Evolutionary conservation across 2,797 vertebrate genomes (phyloP).

Genomic region (Lagodon rhomboides): DNA sequence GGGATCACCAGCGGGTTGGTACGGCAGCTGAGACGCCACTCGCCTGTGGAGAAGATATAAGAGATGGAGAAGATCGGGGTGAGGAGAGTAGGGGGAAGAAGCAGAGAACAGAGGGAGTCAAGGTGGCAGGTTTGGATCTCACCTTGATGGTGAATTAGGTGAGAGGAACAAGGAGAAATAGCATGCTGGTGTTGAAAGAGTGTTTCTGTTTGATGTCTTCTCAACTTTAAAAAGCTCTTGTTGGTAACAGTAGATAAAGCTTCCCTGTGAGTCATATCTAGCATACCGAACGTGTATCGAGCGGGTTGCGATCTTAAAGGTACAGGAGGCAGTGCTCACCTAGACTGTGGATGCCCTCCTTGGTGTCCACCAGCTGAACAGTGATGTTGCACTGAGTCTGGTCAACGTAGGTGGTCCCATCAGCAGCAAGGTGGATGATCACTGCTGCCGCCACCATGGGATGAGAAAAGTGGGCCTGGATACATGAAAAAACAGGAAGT

Average conservation of each 20-base stretch:
- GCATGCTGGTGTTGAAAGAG: slow-evolving; percentile 13
- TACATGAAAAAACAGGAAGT: slow-evolving; percentile 8
- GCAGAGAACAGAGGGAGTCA: neutral
- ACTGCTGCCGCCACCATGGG: slow-evolving; percentile 97
- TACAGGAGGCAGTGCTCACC: slow-evolving; percentile 78
- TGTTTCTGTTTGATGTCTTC: neutral
- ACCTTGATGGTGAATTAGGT: slow-evolving; percentile 5
- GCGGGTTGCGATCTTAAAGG: slow-evolving; percentile 6
- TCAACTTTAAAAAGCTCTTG: neutral
- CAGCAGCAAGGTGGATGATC: slow-evolving; percentile 94
- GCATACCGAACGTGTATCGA: slow-evolving; percentile 4
- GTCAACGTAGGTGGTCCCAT: slow-evolving; percentile 92
- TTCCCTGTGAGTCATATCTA: slow-evolving; percentile 12
- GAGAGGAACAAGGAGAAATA: slow-evolving; percentile 10
- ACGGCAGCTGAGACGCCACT: slow-evolving; percentile 96
- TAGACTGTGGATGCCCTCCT: slow-evolving; percentile 92
- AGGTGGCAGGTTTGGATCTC: slow-evolving; percentile 8
- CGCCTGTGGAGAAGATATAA: slow-evolving; percentile 82
- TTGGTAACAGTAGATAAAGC: neutral
- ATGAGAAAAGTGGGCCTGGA: slow-evolving; percentile 93
- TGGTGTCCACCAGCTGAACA: slow-evolving; percentile 94
- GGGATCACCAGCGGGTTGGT: slow-evolving; percentile 98
- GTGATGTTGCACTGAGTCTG: slow-evolving; percentile 95
- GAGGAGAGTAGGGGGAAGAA: neutral
- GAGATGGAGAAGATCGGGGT: neutral